phyloP scores from a whole-genome alignment of 2,888 invertebrate genomes.

The Drosophila helvetica region DNA sequence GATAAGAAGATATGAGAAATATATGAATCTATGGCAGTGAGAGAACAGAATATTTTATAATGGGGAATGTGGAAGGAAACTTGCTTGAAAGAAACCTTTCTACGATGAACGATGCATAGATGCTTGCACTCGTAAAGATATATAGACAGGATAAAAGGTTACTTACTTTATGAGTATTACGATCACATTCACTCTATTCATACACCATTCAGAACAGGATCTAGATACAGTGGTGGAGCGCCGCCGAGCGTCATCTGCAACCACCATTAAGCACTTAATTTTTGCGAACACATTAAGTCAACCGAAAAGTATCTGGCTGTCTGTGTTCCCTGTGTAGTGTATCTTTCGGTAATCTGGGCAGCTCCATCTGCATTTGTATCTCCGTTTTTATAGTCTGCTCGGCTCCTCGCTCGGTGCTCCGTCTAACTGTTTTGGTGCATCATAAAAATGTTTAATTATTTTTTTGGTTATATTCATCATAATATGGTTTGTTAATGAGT shows the following conservation, averaged over 20 bases:
- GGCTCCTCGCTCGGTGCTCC: slow-evolving; percentile 5
- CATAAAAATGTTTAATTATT: slow-evolving; percentile 55
- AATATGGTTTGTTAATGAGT: slow-evolving; percentile 41
- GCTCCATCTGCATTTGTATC: slow-evolving; percentile 29
- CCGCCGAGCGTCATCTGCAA: slow-evolving; percentile 23
- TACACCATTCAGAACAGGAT: slow-evolving; percentile 35
- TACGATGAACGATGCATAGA: background rate
- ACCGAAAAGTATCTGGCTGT: background rate
- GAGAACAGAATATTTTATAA: background rate
- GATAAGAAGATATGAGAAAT: slow-evolving; percentile 11
- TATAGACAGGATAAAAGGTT: background rate
- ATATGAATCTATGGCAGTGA: no score
- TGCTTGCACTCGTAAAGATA: background rate
- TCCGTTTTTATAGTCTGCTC: slow-evolving; percentile 36
- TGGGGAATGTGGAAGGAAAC: background rate
- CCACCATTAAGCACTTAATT: slow-evolving; percentile 39
- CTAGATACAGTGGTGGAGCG: slow-evolving; percentile 28
- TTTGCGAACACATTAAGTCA: slow-evolving; percentile 37
- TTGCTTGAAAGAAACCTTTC: no score
- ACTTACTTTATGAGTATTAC: slow-evolving; percentile 13
- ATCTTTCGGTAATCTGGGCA: slow-evolving; percentile 26
- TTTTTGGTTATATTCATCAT: slow-evolving; percentile 42
- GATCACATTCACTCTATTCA: slow-evolving; percentile 9
- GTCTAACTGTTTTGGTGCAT: slow-evolving; percentile 48
- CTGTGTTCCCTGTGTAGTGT: background rate